Conservation (phyloP, 2,797 vertebrate genomes). For the Mus spretus region DNA sequence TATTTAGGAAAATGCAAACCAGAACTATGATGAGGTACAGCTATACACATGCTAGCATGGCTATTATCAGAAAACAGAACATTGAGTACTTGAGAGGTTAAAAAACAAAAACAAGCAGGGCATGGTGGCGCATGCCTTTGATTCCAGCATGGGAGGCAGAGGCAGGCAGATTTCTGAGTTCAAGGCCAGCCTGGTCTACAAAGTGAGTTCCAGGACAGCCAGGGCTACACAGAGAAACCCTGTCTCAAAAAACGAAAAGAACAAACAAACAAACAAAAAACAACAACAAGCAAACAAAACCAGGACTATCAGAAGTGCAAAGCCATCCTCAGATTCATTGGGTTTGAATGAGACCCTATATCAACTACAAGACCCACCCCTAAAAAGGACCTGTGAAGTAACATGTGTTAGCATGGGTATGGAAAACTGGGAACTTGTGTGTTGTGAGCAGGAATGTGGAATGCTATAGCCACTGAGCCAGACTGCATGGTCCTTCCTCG, state of each 20-base stretch:
- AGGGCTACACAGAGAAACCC: no score
- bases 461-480: background rate
- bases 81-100: background rate
- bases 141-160: no score
- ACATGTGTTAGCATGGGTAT: background rate
- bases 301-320: background rate
- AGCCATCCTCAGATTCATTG: background rate
- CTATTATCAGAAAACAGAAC: background rate
- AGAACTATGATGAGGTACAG: background rate
- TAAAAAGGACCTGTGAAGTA: background rate
- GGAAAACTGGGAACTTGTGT: background rate
- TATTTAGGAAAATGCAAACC: slow-evolving; percentile 18
- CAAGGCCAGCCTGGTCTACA: no score
- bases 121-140: no score
- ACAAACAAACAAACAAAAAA: background rate
- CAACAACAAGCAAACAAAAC: background rate
- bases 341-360: background rate
- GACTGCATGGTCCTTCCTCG: background rate
- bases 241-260: no score
- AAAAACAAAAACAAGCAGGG: background rate
- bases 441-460: background rate
- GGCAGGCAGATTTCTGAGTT: no score
- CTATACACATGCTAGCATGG: background rate
- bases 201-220: no score
- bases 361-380: background rate